phyloP scores from a whole-genome alignment of 2,113 vertebrate genomes.

The Salminus brasiliensis region DNA sequence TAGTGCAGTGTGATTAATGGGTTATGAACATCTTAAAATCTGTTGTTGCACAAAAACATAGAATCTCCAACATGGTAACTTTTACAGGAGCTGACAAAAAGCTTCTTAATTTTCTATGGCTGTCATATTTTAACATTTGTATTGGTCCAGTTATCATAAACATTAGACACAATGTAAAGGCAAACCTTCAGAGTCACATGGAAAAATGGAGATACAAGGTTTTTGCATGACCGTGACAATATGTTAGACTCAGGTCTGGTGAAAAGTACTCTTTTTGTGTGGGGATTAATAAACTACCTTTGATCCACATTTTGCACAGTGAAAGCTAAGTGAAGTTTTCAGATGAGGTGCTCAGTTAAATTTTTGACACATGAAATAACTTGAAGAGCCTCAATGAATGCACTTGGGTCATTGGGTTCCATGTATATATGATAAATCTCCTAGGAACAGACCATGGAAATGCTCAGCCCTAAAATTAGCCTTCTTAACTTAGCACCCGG shows the following conservation, averaged over 20 bases:
- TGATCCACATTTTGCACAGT: neutral
- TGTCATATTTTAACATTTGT: no score
- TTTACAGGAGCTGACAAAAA: no score
- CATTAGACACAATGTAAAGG: no score
- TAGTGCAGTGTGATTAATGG: neutral
- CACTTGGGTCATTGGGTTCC: conserved; percentile 22
- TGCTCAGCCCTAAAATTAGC: conserved; percentile 42
- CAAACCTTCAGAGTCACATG: no score
- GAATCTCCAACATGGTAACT: no score
- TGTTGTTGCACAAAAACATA: no score
- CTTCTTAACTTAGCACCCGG: conserved; percentile 23
- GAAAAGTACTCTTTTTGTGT: neutral
- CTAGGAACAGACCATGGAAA: conserved; percentile 10
- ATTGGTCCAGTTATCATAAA: no score
- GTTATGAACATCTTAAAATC: neutral
- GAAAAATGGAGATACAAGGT: no score
- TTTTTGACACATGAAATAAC: neutral
- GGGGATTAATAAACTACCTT: neutral
- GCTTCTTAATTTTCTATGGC: no score
- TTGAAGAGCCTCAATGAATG: neutral
- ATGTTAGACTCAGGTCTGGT: conserved; percentile 34
- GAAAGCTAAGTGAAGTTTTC: no score
- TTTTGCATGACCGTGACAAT: no score
- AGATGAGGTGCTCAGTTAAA: no score
- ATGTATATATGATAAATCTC: conserved; percentile 29